These are phyloP conservation scores for Sebastes minor DNA, from an alignment of 2,797 vertebrate genomes.

Conservation along the genomic window DNA sequence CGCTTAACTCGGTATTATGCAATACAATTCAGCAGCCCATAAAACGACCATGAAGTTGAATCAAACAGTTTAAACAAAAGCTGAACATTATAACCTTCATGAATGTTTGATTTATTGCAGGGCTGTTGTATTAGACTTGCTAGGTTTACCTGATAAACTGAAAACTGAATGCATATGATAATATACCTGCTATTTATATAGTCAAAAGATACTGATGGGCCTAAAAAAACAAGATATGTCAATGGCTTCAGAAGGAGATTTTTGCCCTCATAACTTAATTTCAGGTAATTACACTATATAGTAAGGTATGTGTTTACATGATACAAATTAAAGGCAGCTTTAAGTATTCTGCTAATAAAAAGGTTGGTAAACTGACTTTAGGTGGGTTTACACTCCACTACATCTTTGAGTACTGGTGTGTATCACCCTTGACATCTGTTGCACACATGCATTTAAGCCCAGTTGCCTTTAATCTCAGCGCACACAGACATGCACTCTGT, in stretches of 20 bases:
- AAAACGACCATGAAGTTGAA: not conserved
- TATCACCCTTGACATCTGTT: slow-evolving; percentile 71
- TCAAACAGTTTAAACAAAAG: not conserved
- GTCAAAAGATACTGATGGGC: not conserved
- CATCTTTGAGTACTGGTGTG: slow-evolving; percentile 26
- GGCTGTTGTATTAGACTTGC: not conserved
- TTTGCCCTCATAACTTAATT: not conserved
- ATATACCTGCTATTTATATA: not conserved
- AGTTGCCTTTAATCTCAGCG: slow-evolving; percentile 72
- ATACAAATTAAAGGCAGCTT: not conserved
- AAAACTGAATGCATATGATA: not conserved
- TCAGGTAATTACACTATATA: not conserved
- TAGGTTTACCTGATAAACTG: not conserved
- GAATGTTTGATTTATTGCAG: not conserved
- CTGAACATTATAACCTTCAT: not conserved
- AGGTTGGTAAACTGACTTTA: not conserved
- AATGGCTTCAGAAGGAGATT: not conserved
- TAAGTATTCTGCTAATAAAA: slow-evolving; percentile 4
- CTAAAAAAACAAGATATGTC: not conserved
- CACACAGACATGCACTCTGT: slow-evolving; percentile 72
- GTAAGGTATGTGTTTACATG: not conserved
- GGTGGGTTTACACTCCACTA: slow-evolving; percentile 32
- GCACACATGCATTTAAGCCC: slow-evolving; percentile 70
- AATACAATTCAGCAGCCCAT: not conserved
- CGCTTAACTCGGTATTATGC: no score